Percentiles rank a stretch among this genome's conserved stretches.
phyloP scores from a whole-genome alignment of 2,797 vertebrate species.

The Peromyscus attwateri region DNA sequence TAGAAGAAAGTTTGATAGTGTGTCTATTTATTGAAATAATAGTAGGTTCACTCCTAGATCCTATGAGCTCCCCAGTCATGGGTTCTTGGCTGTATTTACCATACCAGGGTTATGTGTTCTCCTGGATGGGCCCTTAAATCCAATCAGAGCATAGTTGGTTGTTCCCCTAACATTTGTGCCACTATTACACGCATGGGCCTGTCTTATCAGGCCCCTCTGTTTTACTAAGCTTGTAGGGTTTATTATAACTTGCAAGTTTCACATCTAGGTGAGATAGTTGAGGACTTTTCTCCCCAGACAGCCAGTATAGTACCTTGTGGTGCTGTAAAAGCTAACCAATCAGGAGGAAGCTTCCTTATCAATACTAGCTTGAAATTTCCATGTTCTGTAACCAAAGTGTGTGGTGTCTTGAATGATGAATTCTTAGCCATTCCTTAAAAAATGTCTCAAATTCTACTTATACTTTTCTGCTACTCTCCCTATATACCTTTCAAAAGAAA shows the following conservation, averaged over 20 bases:
- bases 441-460: not conserved
- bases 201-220: not conserved
- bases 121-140: not conserved
- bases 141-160: not conserved
- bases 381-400: not conserved
- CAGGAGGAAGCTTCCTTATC: not conserved
- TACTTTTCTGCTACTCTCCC: not conserved
- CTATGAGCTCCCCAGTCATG: not conserved
- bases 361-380: not conserved
- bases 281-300: not conserved
- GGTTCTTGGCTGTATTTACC: not conserved
- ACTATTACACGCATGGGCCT: fast-evolving
- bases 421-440: slow-evolving; percentile 35
- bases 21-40: not conserved
- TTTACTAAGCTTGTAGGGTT: not conserved
- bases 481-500: not conserved
- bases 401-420: not conserved
- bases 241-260: not conserved
- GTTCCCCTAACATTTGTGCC: not conserved
- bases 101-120: not conserved
- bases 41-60: not conserved
- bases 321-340: not conserved
- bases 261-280: not conserved
- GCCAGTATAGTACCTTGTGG: not conserved
- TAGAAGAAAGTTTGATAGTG: not conserved